Evolutionary conservation across 35 echinoderm and acorn worm species (phyloP).

Genomic region (Stichopus chloronotus): DNA sequence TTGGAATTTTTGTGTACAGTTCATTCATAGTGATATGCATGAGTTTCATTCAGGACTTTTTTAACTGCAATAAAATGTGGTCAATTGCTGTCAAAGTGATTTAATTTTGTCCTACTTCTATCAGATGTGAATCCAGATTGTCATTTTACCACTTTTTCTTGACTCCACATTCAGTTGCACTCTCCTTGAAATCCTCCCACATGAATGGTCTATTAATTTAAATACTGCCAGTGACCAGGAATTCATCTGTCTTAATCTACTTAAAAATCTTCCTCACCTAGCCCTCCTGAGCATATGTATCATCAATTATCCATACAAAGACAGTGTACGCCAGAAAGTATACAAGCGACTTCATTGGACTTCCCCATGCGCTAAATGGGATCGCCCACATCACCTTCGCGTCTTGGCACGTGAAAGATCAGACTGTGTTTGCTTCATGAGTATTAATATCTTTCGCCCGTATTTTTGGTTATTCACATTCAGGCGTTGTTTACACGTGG

Average conservation of each 20-base stretch:
- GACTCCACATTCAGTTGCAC: not conserved
- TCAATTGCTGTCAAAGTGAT: slow-evolving; percentile 4
- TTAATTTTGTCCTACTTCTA: not conserved
- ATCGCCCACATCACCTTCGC: slow-evolving; percentile 3
- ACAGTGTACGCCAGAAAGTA: not conserved
- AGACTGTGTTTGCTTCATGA: slow-evolving; percentile 1
- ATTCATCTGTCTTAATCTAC: not conserved
- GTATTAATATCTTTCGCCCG: not conserved
- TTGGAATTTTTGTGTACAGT: not conserved
- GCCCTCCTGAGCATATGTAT: not conserved
- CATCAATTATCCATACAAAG: not conserved
- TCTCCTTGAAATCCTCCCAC: not conserved
- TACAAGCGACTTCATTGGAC: not conserved
- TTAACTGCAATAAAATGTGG: slow-evolving; percentile 12
- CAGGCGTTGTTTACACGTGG: not conserved
- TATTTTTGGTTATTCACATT: not conserved
- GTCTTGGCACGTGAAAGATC: not conserved
- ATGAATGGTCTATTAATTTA: not conserved
- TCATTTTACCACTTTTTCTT: not conserved
- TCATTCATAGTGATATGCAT: not conserved
- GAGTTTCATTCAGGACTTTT: not conserved
- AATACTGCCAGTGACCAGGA: not conserved
- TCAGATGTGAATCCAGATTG: not conserved
- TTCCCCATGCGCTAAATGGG: not conserved
- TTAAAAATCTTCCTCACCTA: not conserved